Percentiles rank a stretch among this genome's conserved stretches.
phyloP scores from a whole-genome alignment of 2,113 vertebrate species.

The Syngnathus scovelli region DNA sequence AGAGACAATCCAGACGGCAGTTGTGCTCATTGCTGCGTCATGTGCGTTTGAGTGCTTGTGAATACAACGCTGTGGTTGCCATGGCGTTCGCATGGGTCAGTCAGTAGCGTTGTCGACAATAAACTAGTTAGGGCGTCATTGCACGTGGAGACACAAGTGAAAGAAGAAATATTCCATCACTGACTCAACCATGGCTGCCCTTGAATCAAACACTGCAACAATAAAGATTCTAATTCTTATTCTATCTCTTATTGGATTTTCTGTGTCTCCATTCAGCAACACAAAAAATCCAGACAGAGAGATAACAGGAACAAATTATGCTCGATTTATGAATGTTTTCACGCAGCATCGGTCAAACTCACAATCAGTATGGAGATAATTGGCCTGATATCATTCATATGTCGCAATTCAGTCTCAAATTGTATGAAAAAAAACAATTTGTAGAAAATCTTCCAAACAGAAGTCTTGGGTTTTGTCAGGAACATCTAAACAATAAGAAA shows the following conservation, averaged over 20 bases:
- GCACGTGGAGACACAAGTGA: background rate
- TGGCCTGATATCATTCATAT: background rate
- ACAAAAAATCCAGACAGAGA: constrained; percentile 22
- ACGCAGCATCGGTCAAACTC: constrained; percentile 4
- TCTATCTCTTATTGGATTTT: background rate
- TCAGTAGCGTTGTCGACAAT: constrained; percentile 17
- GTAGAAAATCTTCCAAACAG: background rate
- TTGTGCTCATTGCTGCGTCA: constrained; percentile 16
- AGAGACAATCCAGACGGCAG: constrained; percentile 55
- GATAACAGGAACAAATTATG: constrained; percentile 17
- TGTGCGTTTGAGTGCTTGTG: constrained; percentile 20
- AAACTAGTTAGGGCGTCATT: constrained; percentile 28
- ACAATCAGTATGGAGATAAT: constrained; percentile 13
- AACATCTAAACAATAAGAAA: too few relatives aligned
- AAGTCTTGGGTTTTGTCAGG: too few relatives aligned
- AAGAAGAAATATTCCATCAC: constrained; percentile 5
- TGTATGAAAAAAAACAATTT: background rate
- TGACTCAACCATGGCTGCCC: background rate
- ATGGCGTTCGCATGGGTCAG: constrained; percentile 34
- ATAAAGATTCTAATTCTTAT: background rate
- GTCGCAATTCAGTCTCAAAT: background rate
- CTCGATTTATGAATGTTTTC: constrained; percentile 8
- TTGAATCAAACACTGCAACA: background rate
- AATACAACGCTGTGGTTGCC: constrained; percentile 34
- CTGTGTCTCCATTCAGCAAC: background rate